Percentiles rank a stretch among this genome's conserved stretches.
phyloP scores from a whole-genome alignment of 37 sponge, comb jelly and placozoan genomes.

The Agelas oroides region DNA sequence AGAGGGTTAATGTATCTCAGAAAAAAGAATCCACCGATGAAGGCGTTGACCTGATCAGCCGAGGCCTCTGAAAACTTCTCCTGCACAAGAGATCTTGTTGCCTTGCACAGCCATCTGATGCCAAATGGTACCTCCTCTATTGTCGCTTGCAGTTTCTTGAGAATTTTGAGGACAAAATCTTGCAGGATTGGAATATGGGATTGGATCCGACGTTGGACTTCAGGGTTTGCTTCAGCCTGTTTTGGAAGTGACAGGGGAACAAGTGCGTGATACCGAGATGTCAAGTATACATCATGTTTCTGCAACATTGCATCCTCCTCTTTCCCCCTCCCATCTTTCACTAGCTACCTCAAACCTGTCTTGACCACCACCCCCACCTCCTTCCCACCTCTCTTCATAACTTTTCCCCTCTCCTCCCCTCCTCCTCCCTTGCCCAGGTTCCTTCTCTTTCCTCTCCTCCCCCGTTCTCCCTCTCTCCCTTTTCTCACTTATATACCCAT shows the following conservation, averaged over 20 bases:
- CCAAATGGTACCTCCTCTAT: conserved; percentile 85
- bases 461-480: too few relatives aligned
- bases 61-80: conserved; percentile 89
- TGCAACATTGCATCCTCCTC: too few relatives aligned
- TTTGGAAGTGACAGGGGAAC: neutral
- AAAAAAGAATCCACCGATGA: conserved; percentile 93
- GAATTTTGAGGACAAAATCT: conserved; percentile 58
- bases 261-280: too few relatives aligned
- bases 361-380: too few relatives aligned
- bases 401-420: too few relatives aligned
- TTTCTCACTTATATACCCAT: conserved; percentile 16
- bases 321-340: too few relatives aligned
- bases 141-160: conserved; percentile 57
- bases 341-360: too few relatives aligned
- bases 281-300: too few relatives aligned
- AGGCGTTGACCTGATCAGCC: conserved; percentile 71
- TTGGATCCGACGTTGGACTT: conserved; percentile 58
- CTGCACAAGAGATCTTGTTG: conserved; percentile 76
- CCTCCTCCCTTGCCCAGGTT: too few relatives aligned
- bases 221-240: conserved; percentile 72
- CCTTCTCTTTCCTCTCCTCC: too few relatives aligned
- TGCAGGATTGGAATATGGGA: conserved; percentile 56
- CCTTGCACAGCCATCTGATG: conserved; percentile 94
- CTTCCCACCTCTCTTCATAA: too few relatives aligned
- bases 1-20: conserved; percentile 88